Conservation (phyloP, 2,888 invertebrate genomes). For the Latheticus oryzae region DNA sequence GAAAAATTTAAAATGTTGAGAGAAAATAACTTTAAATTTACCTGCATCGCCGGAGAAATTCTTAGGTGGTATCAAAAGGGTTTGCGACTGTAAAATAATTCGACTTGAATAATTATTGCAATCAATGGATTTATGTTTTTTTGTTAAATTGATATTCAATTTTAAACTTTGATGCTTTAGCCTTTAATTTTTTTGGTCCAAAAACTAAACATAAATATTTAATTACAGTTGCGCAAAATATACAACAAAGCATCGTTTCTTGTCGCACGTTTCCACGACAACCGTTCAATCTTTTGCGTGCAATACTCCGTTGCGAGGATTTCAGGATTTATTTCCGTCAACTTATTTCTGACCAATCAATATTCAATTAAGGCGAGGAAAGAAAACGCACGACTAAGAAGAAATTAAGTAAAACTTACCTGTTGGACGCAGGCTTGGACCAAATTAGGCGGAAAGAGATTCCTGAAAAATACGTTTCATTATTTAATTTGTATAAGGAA, state of each 20-base stretch:
- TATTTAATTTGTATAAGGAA: too few relatives aligned
- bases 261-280: conserved; percentile 32
- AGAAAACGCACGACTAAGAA: conserved; percentile 3
- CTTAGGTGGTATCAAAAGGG: conserved; percentile 45
- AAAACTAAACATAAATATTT: background rate
- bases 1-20: conserved; percentile 11
- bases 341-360: conserved; percentile 34
- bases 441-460: conserved; percentile 93
- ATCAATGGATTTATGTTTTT: background rate
- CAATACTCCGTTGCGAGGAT: conserved; percentile 13
- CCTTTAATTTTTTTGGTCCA: too few relatives aligned
- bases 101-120: conserved; percentile 14
- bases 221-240: conserved; percentile 11
- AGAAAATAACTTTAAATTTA: conserved; percentile 6
- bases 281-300: conserved; percentile 25
- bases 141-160: conserved; percentile 6
- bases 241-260: conserved; percentile 9
- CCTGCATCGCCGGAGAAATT: conserved; percentile 38
- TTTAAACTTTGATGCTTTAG: conserved; percentile 2
- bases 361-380: conserved; percentile 27
- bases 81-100: conserved; percentile 54
- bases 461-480: too few relatives aligned
- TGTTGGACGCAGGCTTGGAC: conserved; percentile 87
- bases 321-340: conserved; percentile 21
- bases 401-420: conserved; percentile 65